Conservation (phyloP, 1,140 invertebrate species). For the Hycleus phaleratus region DNA sequence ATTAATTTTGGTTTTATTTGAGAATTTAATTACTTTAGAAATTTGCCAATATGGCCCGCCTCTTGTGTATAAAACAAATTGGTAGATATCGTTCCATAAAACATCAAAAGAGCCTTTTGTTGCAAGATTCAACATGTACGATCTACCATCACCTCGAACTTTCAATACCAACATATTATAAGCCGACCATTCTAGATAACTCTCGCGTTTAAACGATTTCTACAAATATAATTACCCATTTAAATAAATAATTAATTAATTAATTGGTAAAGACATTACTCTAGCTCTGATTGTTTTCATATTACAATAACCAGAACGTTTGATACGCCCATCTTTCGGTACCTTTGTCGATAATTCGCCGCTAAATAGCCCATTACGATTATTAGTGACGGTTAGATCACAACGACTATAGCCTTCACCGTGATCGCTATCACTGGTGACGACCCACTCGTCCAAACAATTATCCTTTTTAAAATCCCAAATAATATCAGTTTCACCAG, state of each 20-base stretch:
- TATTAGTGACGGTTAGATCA: constrained; percentile 51
- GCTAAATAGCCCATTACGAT: constrained; percentile 67
- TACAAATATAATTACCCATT: constrained; percentile 45
- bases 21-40: constrained; percentile 53
- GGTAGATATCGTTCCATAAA: constrained; percentile 75
- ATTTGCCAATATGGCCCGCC: constrained; percentile 96
- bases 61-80: constrained; percentile 78
- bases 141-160: constrained; percentile 84
- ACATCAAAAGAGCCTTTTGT: constrained; percentile 66
- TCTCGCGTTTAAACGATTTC: constrained; percentile 75
- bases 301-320: constrained; percentile 70
- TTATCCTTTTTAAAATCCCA: constrained; percentile 60
- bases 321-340: constrained; percentile 71
- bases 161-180: constrained; percentile 82
- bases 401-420: constrained; percentile 71
- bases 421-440: constrained; percentile 70
- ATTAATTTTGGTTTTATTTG: no score
- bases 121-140: constrained; percentile 72
- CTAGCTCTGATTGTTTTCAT: constrained; percentile 56
- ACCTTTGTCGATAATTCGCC: constrained; percentile 53
- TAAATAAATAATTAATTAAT: constrained; percentile 1
- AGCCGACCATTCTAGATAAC: constrained; percentile 60
- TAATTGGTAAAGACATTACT: constrained; percentile 40
- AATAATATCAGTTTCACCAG: constrained; percentile 58
- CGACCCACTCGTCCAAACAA: constrained; percentile 63